Conservation (phyloP, 2,113 vertebrate species). For the Platycercus adscitus region DNA sequence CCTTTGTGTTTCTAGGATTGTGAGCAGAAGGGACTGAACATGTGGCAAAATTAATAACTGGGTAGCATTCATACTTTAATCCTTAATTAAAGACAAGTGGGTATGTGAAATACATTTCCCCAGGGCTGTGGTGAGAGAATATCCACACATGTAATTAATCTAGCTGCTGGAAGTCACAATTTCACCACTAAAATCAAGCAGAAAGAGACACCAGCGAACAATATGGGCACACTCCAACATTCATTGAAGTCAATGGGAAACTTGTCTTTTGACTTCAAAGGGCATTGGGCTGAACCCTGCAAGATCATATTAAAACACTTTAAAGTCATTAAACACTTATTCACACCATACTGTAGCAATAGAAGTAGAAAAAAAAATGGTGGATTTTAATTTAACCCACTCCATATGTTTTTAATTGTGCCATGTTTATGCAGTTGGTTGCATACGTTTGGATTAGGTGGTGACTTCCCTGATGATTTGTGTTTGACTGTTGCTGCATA, state of each 20-base stretch:
- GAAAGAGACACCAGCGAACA: background rate
- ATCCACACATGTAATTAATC: constrained; percentile 41
- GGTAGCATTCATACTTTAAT: constrained; percentile 7
- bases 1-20: background rate
- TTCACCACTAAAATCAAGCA: constrained; percentile 23
- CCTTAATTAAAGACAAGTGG: constrained; percentile 46
- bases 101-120: constrained; percentile 39
- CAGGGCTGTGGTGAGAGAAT: background rate
- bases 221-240: background rate
- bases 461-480: background rate
- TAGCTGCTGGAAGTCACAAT: constrained; percentile 34
- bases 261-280: constrained; percentile 36
- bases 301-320: background rate
- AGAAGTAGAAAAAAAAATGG: background rate
- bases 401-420: background rate
- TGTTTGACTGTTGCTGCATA: background rate
- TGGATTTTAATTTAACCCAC: background rate
- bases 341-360: background rate
- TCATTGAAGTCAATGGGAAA: constrained; percentile 5
- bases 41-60: constrained; percentile 22
- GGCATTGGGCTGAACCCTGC: background rate
- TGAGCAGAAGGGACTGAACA: constrained; percentile 7
- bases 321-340: background rate
- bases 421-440: background rate
- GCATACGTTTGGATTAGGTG: background rate